Percentiles rank a stretch among this genome's conserved stretches.
These are phyloP conservation scores for Tubulanus polymorphus DNA, from an alignment of 2,888 invertebrate species.

Conservation along the genomic window DNA sequence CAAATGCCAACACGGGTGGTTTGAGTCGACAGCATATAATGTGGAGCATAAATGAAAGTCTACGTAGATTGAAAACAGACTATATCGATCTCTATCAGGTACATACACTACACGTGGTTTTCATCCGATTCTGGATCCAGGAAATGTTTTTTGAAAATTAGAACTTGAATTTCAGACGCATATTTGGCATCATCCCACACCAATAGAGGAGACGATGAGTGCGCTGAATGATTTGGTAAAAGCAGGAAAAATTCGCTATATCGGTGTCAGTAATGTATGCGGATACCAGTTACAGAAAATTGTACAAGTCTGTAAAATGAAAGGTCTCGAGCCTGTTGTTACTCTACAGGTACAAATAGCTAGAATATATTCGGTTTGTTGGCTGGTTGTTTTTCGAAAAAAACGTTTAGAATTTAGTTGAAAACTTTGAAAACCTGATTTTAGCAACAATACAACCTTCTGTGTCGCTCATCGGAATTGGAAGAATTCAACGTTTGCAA, in stretches of 20 bases:
- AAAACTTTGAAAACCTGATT: too few relatives aligned
- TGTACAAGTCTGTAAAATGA: conserved; percentile 15
- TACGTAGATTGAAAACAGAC: conserved; percentile 13
- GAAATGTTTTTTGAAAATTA: too few relatives aligned
- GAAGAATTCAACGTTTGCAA: conserved; percentile 40
- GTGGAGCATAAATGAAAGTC: conserved; percentile 10
- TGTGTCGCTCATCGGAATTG: conserved; percentile 35
- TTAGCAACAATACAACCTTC: conserved; percentile 44
- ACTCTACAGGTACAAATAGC: conserved; percentile 29
- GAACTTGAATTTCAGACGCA: conserved; percentile 29
- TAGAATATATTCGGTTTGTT: background rate
- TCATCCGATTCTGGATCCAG: too few relatives aligned
- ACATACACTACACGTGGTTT: too few relatives aligned
- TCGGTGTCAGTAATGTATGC: conserved; percentile 38
- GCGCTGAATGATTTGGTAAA: conserved; percentile 41
- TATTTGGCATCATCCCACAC: conserved; percentile 36
- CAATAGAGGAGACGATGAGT: conserved; percentile 39
- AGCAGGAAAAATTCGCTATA: conserved; percentile 42
- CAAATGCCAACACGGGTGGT: conserved; percentile 9
- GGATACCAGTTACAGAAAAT: conserved; percentile 47
- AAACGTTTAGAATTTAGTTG: too few relatives aligned
- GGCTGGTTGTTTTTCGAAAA: too few relatives aligned
- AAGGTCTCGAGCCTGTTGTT: conserved; percentile 17
- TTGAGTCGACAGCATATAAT: conserved; percentile 15
- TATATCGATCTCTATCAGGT: conserved; percentile 9